These are phyloP conservation scores for Lasioglossum leucozonium DNA, from an alignment of 2,888 invertebrate genomes.

Conservation along the genomic window DNA sequence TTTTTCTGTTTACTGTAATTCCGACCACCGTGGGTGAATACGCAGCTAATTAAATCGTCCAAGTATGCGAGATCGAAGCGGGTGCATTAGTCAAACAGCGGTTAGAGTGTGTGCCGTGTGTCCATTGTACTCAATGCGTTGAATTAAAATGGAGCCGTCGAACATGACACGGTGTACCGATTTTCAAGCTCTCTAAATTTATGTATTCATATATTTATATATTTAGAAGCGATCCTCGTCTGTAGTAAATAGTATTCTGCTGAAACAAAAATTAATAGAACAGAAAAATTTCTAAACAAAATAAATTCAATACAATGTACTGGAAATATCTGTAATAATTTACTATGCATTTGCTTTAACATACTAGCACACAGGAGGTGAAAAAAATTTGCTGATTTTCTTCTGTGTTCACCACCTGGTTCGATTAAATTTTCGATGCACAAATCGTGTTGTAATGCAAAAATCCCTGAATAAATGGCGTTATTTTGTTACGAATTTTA, in stretches of 20 bases:
- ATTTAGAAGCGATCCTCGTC: neutral
- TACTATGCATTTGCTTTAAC: no score
- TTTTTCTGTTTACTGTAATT: neutral
- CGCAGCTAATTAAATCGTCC: conserved; percentile 32
- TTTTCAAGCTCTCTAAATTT: neutral
- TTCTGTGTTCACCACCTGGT: no score
- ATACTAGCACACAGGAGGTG: no score
- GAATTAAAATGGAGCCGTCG: conserved; percentile 14
- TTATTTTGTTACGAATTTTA: neutral
- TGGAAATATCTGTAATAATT: no score
- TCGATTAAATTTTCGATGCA: no score
- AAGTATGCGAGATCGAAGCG: conserved; percentile 24
- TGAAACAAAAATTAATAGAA: neutral
- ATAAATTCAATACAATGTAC: no score
- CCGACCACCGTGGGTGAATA: conserved; percentile 21
- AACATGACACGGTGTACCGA: neutral
- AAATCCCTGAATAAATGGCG: no score
- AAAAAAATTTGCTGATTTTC: no score
- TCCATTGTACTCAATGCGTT: conserved; percentile 27
- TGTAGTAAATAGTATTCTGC: no score
- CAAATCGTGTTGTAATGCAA: no score
- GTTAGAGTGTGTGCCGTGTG: conserved; percentile 7
- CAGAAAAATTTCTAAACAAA: neutral
- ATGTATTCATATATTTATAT: neutral
- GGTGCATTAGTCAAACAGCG: conserved; percentile 29